A percentile compares a stretch with the other conserved stretches of the same genome.
These are phyloP conservation scores for Pocillopora grandis DNA, from an alignment of 92 coral and sea anemone genomes.

Conservation along the genomic window DNA sequence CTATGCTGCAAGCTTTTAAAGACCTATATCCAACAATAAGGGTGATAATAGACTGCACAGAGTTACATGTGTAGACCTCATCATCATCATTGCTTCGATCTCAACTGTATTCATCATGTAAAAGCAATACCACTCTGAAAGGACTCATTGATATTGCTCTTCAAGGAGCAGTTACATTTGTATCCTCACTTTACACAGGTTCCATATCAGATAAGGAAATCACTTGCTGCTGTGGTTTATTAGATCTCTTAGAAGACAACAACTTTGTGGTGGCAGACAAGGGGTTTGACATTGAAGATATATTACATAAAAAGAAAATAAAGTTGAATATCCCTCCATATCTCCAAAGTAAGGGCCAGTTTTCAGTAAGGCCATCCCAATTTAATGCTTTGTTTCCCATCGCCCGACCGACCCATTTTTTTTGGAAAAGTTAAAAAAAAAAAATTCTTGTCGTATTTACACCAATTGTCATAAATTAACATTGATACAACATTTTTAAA, in stretches of 20 bases:
- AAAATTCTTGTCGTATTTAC: too few species aligned
- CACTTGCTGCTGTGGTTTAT: constrained; percentile 35
- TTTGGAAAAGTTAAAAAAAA: too few species aligned
- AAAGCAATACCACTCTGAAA: neutral
- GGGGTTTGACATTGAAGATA: constrained; percentile 54
- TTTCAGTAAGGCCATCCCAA: neutral
- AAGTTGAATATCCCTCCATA: constrained; percentile 61
- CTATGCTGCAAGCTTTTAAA: too few species aligned
- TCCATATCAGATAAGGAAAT: constrained; percentile 48
- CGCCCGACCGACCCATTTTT: too few species aligned
- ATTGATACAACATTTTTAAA: too few species aligned
- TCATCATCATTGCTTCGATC: neutral
- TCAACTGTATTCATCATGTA: constrained; percentile 5
- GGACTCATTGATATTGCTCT: constrained; percentile 35
- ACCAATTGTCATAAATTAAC: too few species aligned
- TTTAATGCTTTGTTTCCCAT: too few species aligned
- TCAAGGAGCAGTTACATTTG: constrained; percentile 53
- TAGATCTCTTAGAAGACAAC: constrained; percentile 35
- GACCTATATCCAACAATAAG: too few species aligned
- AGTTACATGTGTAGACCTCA: too few species aligned
- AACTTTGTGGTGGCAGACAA: constrained; percentile 49
- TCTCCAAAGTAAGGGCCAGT: constrained; percentile 48
- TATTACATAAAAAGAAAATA: constrained; percentile 28
- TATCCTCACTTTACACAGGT: constrained; percentile 50
- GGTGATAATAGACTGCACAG: too few species aligned